Conservation (phyloP, 2,113 vertebrate species). For the Lepus americanus region DNA sequence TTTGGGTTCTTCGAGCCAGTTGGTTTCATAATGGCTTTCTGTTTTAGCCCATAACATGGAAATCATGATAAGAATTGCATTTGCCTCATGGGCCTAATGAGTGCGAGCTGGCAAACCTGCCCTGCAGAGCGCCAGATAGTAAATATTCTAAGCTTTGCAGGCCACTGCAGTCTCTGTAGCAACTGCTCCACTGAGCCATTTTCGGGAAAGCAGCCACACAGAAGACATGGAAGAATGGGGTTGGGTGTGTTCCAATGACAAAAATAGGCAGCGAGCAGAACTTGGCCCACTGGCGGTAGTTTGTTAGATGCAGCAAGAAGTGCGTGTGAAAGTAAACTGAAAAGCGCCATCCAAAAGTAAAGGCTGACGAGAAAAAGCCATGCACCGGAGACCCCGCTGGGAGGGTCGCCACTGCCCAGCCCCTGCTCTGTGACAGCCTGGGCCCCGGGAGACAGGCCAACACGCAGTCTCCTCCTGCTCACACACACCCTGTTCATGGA, state of each 20-base stretch:
- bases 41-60: neutral
- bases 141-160: neutral
- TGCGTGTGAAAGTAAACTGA: neutral
- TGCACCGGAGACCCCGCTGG: too few relatives aligned
- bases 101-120: neutral
- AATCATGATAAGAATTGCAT: conserved; percentile 5
- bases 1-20: neutral
- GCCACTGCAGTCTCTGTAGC: neutral
- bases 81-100: neutral
- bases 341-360: neutral
- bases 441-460: accelerated
- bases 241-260: neutral
- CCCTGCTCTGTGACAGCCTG: neutral
- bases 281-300: accelerated
- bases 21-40: neutral
- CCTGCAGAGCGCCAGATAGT: neutral
- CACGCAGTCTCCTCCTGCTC: too few relatives aligned
- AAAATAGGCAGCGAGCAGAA: neutral
- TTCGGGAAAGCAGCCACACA: neutral
- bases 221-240: neutral
- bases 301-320: neutral
- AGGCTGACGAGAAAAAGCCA: neutral
- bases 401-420: accelerated
- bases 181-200: neutral
- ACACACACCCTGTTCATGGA: neutral